Conservation (phyloP, 2,888 invertebrate species). For the Acrobasis consociella region DNA sequence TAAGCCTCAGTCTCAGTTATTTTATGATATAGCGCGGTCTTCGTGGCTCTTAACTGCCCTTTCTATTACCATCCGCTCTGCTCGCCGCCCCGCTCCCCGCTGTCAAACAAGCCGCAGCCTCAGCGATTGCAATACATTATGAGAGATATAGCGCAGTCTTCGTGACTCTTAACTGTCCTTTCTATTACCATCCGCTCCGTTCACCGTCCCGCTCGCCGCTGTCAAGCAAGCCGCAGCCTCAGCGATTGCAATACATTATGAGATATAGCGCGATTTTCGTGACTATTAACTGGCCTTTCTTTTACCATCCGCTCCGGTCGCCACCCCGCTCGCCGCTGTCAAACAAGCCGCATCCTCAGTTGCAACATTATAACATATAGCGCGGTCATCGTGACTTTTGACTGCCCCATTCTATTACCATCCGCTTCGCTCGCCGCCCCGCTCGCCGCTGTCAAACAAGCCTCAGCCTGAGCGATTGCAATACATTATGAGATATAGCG, state of each 20-base stretch:
- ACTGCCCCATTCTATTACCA: slow-evolving; percentile 47
- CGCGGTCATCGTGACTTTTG: slow-evolving; percentile 31
- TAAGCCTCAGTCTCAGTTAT: too few relatives aligned
- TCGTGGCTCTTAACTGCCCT: too few relatives aligned
- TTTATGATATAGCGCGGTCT: too few relatives aligned
- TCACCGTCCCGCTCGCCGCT: neutral
- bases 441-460: slow-evolving; percentile 3
- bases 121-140: slow-evolving; percentile 9
- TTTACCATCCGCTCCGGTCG: slow-evolving; percentile 35
- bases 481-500: slow-evolving; percentile 3
- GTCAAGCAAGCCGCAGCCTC: neutral
- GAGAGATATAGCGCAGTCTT: slow-evolving; percentile 1
- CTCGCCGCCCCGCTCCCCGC: neutral
- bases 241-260: slow-evolving; percentile 9
- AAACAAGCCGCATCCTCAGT: neutral
- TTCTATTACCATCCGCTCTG: slow-evolving; percentile 35
- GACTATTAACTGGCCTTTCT: slow-evolving; percentile 42
- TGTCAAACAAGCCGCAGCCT: neutral
- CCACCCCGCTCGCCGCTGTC: neutral
- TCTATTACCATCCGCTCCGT: slow-evolving; percentile 37
- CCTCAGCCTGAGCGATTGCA: neutral
- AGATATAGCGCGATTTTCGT: slow-evolving; percentile 5
- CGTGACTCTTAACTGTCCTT: slow-evolving; percentile 41
- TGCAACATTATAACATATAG: slow-evolving; percentile 7
- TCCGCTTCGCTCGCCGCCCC: neutral